These are phyloP conservation scores for Stenoptilia bipunctidactyla DNA, from an alignment of 2,888 invertebrate genomes.

Conservation along the genomic window DNA sequence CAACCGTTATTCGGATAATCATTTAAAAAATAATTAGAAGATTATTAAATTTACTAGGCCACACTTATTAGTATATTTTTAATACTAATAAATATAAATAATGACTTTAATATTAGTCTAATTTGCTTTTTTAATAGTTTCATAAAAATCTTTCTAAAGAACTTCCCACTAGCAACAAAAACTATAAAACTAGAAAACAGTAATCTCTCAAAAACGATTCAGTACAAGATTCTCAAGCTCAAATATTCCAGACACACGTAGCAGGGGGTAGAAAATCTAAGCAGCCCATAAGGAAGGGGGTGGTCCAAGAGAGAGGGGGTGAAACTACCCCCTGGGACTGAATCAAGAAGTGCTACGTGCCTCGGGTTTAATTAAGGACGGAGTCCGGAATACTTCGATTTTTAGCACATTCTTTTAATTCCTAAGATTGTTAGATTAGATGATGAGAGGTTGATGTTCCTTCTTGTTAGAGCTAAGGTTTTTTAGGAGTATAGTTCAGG, in stretches of 20 bases:
- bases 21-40: too few relatives aligned
- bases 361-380: conserved; percentile 66
- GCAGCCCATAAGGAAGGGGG: conserved; percentile 65
- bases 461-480: too few relatives aligned
- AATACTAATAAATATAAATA: too few relatives aligned
- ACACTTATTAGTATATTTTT: too few relatives aligned
- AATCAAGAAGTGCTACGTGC: conserved; percentile 70
- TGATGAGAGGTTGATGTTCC: too few relatives aligned
- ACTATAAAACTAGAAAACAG: conserved; percentile 38
- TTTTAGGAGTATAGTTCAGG: too few relatives aligned
- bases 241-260: conserved; percentile 63
- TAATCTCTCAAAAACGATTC: conserved; percentile 62
- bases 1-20: too few relatives aligned
- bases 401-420: conserved; percentile 62
- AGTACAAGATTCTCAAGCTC: conserved; percentile 63
- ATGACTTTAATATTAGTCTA: too few relatives aligned
- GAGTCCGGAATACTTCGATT: conserved; percentile 62
- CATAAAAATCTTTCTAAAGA: too few relatives aligned
- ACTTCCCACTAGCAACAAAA: too few relatives aligned
- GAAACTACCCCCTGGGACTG: conserved; percentile 49
- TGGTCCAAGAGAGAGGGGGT: conserved; percentile 25
- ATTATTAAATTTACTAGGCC: too few relatives aligned
- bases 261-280: conserved; percentile 63
- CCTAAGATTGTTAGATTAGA: conserved; percentile 24
- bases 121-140: too few relatives aligned